phyloP scores from a whole-genome alignment of 2,797 vertebrate species.

The Typhlichthys eigenmanni region DNA sequence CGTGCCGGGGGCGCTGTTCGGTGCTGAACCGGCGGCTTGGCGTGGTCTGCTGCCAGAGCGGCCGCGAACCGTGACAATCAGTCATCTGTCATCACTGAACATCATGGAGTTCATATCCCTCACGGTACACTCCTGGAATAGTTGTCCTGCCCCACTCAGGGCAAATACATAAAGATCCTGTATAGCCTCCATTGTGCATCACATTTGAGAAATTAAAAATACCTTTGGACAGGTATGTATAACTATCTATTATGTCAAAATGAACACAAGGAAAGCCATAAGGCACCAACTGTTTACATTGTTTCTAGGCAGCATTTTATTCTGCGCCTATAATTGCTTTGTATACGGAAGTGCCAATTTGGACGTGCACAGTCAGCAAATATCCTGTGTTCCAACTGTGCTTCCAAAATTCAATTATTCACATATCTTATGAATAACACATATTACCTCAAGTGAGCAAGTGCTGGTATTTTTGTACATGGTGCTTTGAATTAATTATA shows the following conservation, averaged over 20 bases:
- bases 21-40: no score
- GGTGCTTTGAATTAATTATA: conserved; percentile 71
- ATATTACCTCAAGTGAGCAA: conserved; percentile 69
- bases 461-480: conserved; percentile 69
- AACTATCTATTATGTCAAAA: neutral
- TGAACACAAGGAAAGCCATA: neutral
- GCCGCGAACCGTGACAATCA: no score
- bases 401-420: conserved; percentile 74
- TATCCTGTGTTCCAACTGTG: conserved; percentile 42
- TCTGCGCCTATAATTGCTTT: conserved; percentile 36
- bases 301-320: neutral
- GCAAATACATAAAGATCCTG: conserved; percentile 4
- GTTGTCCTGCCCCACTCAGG: neutral
- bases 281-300: neutral
- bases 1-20: no score
- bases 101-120: neutral
- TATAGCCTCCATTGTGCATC: conserved; percentile 17
- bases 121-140: neutral
- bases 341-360: conserved; percentile 48
- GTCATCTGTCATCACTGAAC: conserved; percentile 1
- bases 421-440: conserved; percentile 74
- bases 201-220: neutral
- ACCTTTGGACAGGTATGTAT: neutral
- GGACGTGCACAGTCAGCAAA: conserved; percentile 63
- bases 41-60: no score